A percentile compares a stretch with the other conserved stretches of the same genome.
These are phyloP conservation scores for Drosophila atripex DNA, from an alignment of 2,888 invertebrate genomes.

Conservation along the genomic window DNA sequence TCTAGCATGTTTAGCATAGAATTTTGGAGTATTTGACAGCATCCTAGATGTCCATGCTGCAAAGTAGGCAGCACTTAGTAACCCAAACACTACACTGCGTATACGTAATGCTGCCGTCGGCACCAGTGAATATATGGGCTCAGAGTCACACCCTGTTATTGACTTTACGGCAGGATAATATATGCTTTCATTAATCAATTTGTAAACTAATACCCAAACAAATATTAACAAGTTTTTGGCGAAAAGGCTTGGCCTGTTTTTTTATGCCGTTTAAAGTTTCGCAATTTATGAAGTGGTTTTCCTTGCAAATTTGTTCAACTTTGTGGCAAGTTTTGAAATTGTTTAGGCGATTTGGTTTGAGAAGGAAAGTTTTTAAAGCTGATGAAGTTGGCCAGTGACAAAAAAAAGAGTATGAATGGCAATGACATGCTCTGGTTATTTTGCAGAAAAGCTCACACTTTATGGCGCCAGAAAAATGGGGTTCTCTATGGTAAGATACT, in stretches of 20 bases:
- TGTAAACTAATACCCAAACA: constrained; percentile 35
- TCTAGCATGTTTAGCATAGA: constrained; percentile 14
- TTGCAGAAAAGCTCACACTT: neutral
- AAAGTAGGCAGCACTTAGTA: constrained; percentile 31
- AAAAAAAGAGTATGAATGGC: neutral
- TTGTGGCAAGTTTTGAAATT: constrained; percentile 6
- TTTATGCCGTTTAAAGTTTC: neutral
- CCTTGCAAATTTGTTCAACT: no score
- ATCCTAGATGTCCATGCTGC: constrained; percentile 14
- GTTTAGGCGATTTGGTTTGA: constrained; percentile 1
- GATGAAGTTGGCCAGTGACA: neutral
- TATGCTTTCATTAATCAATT: constrained; percentile 35
- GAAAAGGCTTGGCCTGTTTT: constrained; percentile 21
- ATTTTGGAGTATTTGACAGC: constrained; percentile 1
- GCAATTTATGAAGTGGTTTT: neutral
- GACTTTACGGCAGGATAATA: constrained; percentile 12
- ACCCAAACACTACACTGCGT: constrained; percentile 25
- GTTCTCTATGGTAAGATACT: neutral
- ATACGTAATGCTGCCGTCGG: constrained; percentile 22
- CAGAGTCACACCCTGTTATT: constrained; percentile 14
- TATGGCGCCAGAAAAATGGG: neutral
- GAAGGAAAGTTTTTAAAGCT: constrained; percentile 4
- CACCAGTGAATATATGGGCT: neutral
- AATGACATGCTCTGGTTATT: neutral
- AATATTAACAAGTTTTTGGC: constrained; percentile 26